Evolutionary conservation across 2,113 vertebrate species (phyloP), one percentile per base, ranked within the genome.

Genomic region (Sclerurus mexicanus): DNA sequence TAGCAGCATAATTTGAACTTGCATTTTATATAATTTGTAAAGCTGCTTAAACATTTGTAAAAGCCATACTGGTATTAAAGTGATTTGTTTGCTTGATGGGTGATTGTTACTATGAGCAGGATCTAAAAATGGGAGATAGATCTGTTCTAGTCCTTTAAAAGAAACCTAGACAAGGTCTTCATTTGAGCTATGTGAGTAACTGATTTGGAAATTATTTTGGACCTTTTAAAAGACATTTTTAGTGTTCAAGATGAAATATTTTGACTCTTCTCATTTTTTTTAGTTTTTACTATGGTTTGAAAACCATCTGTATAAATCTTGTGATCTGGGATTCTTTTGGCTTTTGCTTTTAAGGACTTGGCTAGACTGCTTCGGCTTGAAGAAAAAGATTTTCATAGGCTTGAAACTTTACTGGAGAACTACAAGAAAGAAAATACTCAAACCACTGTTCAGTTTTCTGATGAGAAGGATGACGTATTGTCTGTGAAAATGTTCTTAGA

Each of bases 401-500:
- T 99, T 18, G 97, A 97, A 71, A 94, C 97, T 8, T 97, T 98
- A 31, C 80, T 99, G 72, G 98, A 98, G 75, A 98, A 98, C 52
- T 99, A 99, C 58, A 97, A 97, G 35, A 98, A 98, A 85, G 97
- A 98, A 82, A 98, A 96, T 78, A 93, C 97, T 7, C 98, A 98
- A 84, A 97, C 97, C 31, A 75, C 97, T 8, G 98, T 98, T 50
- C 98, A 98, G 37, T 98, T 99, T 86, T 98, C 98, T 55, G 98
- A 99, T 88, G 98, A 98, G 88, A 97, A 98, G 7, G 97, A 97
- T 64, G 95, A 93, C 0, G 46, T 93, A 5, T 59, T 99, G 55
- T 97, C 98, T 14, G 98, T 98, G 46, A 98, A 98, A 94, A 97
- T 92, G 23, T 99, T 99, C 78, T 98, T 99, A 50, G 99, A 99